A percentile compares a stretch with the other conserved stretches of the same genome.
phyloP scores from a whole-genome alignment of 2,797 vertebrate genomes.

The Chromobotia macracanthus region DNA sequence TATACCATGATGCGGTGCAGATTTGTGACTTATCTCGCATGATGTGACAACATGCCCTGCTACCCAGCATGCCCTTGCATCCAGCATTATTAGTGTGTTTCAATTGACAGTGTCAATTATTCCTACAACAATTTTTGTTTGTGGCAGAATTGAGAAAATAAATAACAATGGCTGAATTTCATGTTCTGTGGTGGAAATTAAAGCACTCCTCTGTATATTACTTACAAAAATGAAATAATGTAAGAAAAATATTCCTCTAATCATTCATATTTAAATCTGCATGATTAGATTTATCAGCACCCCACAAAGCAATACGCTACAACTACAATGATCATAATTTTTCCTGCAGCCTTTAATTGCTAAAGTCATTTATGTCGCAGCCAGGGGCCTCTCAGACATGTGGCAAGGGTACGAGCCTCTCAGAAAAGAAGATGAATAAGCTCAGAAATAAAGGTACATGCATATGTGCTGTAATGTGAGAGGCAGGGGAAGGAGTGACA shows the following conservation, averaged over 20 bases:
- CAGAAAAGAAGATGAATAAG: not conserved
- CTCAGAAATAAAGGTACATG: not conserved
- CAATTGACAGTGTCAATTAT: too few relatives aligned
- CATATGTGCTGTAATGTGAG: not conserved
- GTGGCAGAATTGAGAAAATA: too few relatives aligned
- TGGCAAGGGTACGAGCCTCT: too few relatives aligned
- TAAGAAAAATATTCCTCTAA: not conserved
- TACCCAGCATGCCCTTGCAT: too few relatives aligned
- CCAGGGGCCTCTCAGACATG: not conserved
- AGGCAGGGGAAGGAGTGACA: conserved; percentile 9
- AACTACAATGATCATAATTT: conserved; percentile 27
- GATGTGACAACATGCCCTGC: not conserved
- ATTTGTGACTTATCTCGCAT: not conserved
- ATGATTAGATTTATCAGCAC: conserved; percentile 1
- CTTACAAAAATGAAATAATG: not conserved
- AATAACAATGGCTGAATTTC: too few relatives aligned
- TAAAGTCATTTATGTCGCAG: conserved; percentile 28
- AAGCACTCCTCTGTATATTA: not conserved
- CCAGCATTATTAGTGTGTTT: too few relatives aligned
- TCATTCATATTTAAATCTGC: conserved; percentile 19
- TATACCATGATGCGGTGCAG: too few relatives aligned
- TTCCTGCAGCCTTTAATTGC: conserved; percentile 34
- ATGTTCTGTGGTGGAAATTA: not conserved
- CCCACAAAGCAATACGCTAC: conserved; percentile 5
- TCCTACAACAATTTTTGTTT: too few relatives aligned